These are phyloP conservation scores for Chaetodon trifascialis DNA, from an alignment of 2,113 vertebrate genomes.

Conservation along the genomic window DNA sequence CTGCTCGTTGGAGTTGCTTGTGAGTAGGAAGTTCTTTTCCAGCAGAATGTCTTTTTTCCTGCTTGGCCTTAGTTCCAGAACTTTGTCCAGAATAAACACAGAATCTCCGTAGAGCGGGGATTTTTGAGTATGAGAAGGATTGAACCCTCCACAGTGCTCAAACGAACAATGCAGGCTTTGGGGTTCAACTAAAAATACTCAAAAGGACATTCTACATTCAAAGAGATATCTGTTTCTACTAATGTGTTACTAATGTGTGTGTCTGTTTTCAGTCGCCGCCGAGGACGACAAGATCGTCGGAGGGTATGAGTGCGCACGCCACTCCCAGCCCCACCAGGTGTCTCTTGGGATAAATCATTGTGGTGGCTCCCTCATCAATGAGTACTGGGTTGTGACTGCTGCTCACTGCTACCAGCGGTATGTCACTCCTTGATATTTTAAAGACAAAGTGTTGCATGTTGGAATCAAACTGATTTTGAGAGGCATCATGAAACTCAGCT, in stretches of 20 bases:
- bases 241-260: no score
- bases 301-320: slow-evolving; percentile 74
- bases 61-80: neutral
- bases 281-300: slow-evolving; percentile 83
- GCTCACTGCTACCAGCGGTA: slow-evolving; percentile 82
- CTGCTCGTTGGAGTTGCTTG: no score
- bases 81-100: neutral
- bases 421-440: neutral
- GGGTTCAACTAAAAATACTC: slow-evolving; percentile 3
- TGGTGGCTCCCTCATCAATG: slow-evolving; percentile 78
- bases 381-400: slow-evolving; percentile 76
- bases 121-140: neutral
- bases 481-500: neutral
- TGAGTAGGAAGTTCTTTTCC: no score
- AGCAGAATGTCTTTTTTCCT: slow-evolving; percentile 44
- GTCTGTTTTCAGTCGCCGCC: slow-evolving; percentile 64
- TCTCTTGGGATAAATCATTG: slow-evolving; percentile 83
- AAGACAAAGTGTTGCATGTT: neutral
- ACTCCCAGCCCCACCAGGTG: slow-evolving; percentile 78
- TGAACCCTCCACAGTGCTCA: no score
- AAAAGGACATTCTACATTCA: neutral
- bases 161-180: no score
- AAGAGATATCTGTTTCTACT: neutral
- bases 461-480: neutral
- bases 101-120: neutral